Percentiles rank a stretch among this genome's conserved stretches.
phyloP scores from a whole-genome alignment of 23 tunicate genomes.

The Halocynthia aurantium region DNA sequence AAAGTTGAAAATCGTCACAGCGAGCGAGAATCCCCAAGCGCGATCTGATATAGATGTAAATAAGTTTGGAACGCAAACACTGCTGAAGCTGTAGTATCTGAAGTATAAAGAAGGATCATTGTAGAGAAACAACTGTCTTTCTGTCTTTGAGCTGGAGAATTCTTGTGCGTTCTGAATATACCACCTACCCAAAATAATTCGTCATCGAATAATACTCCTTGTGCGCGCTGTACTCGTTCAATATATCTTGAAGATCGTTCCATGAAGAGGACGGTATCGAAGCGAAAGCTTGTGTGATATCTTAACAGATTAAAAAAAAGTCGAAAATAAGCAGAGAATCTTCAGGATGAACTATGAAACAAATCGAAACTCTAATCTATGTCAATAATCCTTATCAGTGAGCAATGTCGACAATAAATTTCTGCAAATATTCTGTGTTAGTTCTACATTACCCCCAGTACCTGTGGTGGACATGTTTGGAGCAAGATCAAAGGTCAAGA shows the following conservation, averaged over 20 bases:
- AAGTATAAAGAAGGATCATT: neutral
- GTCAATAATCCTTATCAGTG: too few species aligned
- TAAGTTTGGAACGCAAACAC: conserved; percentile 70
- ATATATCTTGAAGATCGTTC: neutral
- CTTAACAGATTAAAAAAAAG: too few species aligned
- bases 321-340: too few species aligned
- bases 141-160: conserved; percentile 1
- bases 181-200: neutral
- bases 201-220: neutral
- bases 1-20: conserved; percentile 45
- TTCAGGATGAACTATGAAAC: too few species aligned
- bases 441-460: too few species aligned
- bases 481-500: conserved; percentile 10
- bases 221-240: neutral
- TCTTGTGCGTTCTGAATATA: neutral
- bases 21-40: conserved; percentile 47
- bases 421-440: too few species aligned
- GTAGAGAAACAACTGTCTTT: too few species aligned
- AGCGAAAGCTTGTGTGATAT: too few species aligned
- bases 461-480: too few species aligned
- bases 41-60: conserved; percentile 37
- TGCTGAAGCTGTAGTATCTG: conserved; percentile 68
- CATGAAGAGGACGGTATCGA: too few species aligned
- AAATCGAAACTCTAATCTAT: too few species aligned
- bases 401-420: too few species aligned